A percentile compares a stretch with the other conserved stretches of the same genome.
phyloP scores from a whole-genome alignment of 2,888 invertebrate genomes.

The Fabriciana adippe region DNA sequence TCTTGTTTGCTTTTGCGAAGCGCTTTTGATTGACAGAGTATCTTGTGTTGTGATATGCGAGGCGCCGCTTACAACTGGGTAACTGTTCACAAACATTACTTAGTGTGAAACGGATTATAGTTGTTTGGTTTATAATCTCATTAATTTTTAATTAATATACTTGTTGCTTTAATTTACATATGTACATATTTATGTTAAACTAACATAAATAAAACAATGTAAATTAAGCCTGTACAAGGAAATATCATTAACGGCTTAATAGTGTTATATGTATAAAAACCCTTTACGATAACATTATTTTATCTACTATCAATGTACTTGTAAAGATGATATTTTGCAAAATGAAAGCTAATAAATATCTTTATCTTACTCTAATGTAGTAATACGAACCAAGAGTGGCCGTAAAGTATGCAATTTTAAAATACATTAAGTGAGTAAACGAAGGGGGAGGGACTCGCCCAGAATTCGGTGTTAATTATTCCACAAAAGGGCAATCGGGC shows the following conservation, averaged over 20 bases:
- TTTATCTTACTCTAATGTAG: constrained; percentile 29
- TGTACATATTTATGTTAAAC: no score
- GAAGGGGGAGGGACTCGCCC: constrained; percentile 47
- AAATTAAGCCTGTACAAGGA: not conserved
- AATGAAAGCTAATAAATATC: constrained; percentile 35
- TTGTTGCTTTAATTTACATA: no score
- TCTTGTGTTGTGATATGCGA: constrained; percentile 51
- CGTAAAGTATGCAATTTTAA: constrained; percentile 42
- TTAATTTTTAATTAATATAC: not conserved
- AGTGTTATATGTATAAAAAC: not conserved
- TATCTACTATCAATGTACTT: no score
- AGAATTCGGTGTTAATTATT: constrained; percentile 73
- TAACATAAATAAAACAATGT: no score
- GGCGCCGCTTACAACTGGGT: constrained; percentile 19
- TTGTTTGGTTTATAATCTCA: not conserved
- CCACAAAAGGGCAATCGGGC: constrained; percentile 54
- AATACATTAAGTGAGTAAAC: constrained; percentile 66
- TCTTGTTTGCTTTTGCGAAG: constrained; percentile 38
- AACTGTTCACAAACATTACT: constrained; percentile 1
- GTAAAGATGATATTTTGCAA: constrained; percentile 5
- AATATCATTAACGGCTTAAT: not conserved
- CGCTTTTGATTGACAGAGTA: constrained; percentile 69
- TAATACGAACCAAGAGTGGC: constrained; percentile 38
- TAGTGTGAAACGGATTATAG: not conserved
- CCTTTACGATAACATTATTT: no score